Base-by-base conservation (phyloP, 2,113 vertebrate genomes). In the Corvus moneduloides region DNA sequence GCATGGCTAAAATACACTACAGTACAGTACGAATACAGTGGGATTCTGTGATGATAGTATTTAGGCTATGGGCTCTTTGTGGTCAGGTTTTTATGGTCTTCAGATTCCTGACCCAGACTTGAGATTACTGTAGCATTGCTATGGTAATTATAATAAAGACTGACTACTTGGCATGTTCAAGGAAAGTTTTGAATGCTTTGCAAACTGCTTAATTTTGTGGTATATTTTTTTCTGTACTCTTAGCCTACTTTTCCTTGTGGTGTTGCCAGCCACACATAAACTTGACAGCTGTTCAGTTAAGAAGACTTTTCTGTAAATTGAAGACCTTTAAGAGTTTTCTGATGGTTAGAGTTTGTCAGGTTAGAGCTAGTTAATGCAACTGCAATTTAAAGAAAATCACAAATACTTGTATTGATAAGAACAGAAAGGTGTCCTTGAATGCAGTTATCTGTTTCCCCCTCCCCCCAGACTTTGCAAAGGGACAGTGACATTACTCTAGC, bases 401-500 rank as follows among this genome's bases (percentile, higher is more conserved):
- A 43, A n/a, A 27, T 76, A 33, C 22, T 27, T 71, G 8, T 33
- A 33, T 14, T 51, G 55, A 16, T 82, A 54, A 71, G 68, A 88
- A 46, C 19, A 74, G 64, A 88, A 86, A 77, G 32, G 24, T 76
- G 43, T 73, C 33, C 67, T 85, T 88, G 64, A 77, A 63, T 84
- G 71, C 16, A 52, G 16, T 72, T 90, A 51, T 32, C 61, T 84
- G 3, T 79, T 84, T 67, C 32, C 39, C 78, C 76, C 27, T 91
- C 84, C 91, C 93, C 91, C 74, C 41, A 21, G 19, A 19, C 78
- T 68, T 55, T 80, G 75, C 72, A 44, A 41, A 92, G 71, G 87
- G 79, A 72, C 35, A 62, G 73, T 85, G 63, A 48, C 46, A 48
- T 48, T 48, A 48, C 86, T 35, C 61, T 90, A 88, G 75, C 87